phyloP scores from a whole-genome alignment of 2,888 invertebrate species.

The Patella pellucida region DNA sequence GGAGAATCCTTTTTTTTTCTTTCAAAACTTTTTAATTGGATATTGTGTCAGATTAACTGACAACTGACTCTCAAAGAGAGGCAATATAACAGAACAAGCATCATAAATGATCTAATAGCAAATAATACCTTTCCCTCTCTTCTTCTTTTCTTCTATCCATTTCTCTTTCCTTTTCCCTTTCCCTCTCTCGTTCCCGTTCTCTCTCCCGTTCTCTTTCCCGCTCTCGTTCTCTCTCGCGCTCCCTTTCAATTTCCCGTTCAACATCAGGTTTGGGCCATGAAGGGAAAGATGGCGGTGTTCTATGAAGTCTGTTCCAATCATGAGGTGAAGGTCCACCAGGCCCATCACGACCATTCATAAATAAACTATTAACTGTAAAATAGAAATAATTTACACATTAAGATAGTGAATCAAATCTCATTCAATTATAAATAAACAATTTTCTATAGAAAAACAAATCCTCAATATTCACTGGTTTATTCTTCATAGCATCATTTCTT shows the following conservation, averaged over 20 bases:
- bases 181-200: constrained; percentile 32
- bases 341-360: constrained; percentile 46
- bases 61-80: too few relatives aligned
- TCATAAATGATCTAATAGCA: not conserved
- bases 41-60: too few relatives aligned
- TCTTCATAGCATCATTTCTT: too few relatives aligned
- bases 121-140: constrained; percentile 44
- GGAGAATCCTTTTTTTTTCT: too few relatives aligned
- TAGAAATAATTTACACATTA: too few relatives aligned
- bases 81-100: not conserved
- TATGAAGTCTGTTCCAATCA: constrained; percentile 63
- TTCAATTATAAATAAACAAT: too few relatives aligned
- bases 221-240: constrained; percentile 47
- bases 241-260: constrained; percentile 44
- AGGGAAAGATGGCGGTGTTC: constrained; percentile 65
- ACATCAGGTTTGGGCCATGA: constrained; percentile 52
- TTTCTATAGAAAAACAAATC: too few relatives aligned
- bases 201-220: constrained; percentile 32
- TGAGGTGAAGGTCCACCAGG: constrained; percentile 56
- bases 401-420: too few relatives aligned
- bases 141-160: constrained; percentile 45
- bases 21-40: too few relatives aligned
- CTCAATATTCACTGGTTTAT: too few relatives aligned
- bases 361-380: constrained; percentile 32
- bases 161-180: constrained; percentile 24